Conservation (phyloP, 2,797 vertebrate genomes). For the Danio aesculapii region DNA sequence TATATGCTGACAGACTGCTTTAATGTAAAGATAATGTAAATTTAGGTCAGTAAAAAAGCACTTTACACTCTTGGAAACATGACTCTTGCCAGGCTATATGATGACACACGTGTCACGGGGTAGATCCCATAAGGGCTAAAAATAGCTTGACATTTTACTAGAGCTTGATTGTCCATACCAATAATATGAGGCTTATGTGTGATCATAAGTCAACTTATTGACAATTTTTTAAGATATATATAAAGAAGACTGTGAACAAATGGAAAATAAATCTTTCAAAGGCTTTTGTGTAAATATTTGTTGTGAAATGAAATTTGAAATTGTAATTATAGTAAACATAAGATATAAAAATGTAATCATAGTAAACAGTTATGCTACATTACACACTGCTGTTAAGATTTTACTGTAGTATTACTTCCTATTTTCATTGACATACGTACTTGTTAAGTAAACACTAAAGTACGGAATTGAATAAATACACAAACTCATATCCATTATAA, state of each 20-base stretch:
- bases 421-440: neutral
- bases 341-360: neutral
- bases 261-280: neutral
- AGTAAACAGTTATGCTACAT: neutral
- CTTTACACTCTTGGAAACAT: constrained; percentile 10
- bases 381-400: neutral
- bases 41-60: constrained; percentile 14
- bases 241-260: neutral
- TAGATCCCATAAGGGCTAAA: constrained; percentile 43
- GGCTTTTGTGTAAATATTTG: neutral
- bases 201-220: neutral
- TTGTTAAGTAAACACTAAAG: neutral
- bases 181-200: neutral
- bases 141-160: constrained; percentile 58
- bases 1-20: neutral
- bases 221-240: neutral
- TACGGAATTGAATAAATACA: neutral
- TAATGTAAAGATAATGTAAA: neutral
- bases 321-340: neutral
- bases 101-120: constrained; percentile 24
- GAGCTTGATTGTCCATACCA: constrained; percentile 12
- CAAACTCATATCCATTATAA: no score
- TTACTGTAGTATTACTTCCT: neutral
- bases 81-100: constrained; percentile 13
- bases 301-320: neutral